Evolutionary conservation across 2,888 invertebrate species (phyloP).

Genomic region (Pristionchus japonicus): DNA sequence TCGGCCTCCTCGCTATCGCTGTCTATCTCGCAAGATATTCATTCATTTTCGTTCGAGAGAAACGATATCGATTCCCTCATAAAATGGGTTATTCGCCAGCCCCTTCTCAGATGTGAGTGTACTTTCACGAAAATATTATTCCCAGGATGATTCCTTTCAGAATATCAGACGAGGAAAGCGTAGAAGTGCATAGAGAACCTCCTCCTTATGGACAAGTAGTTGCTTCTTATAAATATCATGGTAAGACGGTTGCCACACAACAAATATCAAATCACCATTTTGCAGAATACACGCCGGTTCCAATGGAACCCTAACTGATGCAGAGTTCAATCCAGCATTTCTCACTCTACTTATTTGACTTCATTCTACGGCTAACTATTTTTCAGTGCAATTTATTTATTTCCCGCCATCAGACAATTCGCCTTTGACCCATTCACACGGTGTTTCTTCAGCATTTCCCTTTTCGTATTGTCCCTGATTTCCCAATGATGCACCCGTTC

Average conservation of each 20-base stretch:
- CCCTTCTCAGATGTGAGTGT: neutral
- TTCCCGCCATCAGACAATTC: neutral
- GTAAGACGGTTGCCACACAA: neutral
- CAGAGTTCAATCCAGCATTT: neutral
- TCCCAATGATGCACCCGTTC: neutral
- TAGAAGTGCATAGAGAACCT: neutral
- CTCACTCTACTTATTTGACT: neutral
- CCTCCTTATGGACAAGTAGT: conserved; percentile 37
- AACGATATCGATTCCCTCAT: conserved; percentile 23
- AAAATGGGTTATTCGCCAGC: neutral
- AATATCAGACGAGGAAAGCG: neutral
- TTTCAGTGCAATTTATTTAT: neutral
- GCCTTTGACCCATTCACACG: neutral
- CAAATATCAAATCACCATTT: neutral
- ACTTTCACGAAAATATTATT: neutral
- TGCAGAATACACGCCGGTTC: conserved; percentile 34
- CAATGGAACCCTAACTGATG: conserved; percentile 17
- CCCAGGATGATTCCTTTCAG: neutral
- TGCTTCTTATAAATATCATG: neutral
- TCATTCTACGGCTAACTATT: neutral
- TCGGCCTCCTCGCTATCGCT: conserved; percentile 50
- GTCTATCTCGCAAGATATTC: conserved; percentile 49
- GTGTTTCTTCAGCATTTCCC: conserved; percentile 7
- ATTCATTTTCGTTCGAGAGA: conserved; percentile 25
- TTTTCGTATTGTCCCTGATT: neutral